phyloP scores from a whole-genome alignment of 2,888 invertebrate species.

The Pyrrhosoma nymphula region DNA sequence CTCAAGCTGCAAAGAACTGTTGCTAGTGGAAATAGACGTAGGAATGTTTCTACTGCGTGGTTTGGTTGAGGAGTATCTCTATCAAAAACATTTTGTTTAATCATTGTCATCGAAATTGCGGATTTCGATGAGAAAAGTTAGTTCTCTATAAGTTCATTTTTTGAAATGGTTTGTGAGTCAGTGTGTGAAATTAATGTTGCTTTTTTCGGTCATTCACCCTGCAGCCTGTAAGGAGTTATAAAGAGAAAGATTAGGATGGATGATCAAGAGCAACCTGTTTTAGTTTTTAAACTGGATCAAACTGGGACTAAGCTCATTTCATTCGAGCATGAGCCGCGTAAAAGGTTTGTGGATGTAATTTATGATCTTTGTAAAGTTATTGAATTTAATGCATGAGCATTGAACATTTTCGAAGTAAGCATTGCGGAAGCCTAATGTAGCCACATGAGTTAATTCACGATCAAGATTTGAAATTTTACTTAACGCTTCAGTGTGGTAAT shows the following conservation, averaged over 20 bases:
- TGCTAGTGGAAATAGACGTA: no score
- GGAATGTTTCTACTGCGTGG: not conserved
- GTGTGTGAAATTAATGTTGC: not conserved
- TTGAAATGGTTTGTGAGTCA: not conserved
- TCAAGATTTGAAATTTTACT: not conserved
- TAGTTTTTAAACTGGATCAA: constrained; percentile 48
- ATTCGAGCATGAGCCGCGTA: constrained; percentile 34
- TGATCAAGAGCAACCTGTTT: constrained; percentile 38
- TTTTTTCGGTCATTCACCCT: not conserved
- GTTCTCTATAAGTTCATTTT: not conserved
- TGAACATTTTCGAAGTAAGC: no score
- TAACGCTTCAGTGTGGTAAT: no score
- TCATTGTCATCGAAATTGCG: not conserved
- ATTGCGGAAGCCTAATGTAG: no score
- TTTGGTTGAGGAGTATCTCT: not conserved
- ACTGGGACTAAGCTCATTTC: constrained; percentile 19
- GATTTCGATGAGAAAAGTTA: not conserved
- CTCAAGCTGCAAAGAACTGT: no score
- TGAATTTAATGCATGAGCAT: not conserved
- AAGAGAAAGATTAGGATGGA: not conserved
- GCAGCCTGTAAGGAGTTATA: not conserved
- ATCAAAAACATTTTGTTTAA: not conserved
- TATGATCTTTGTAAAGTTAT: not conserved
- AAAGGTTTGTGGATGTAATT: not conserved
- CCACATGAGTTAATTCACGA: no score